Percentiles rank a stretch among this genome's conserved stretches.
These are phyloP conservation scores for Drosophila busckii DNA, from an alignment of 1,140 invertebrate species.

Conservation along the genomic window DNA sequence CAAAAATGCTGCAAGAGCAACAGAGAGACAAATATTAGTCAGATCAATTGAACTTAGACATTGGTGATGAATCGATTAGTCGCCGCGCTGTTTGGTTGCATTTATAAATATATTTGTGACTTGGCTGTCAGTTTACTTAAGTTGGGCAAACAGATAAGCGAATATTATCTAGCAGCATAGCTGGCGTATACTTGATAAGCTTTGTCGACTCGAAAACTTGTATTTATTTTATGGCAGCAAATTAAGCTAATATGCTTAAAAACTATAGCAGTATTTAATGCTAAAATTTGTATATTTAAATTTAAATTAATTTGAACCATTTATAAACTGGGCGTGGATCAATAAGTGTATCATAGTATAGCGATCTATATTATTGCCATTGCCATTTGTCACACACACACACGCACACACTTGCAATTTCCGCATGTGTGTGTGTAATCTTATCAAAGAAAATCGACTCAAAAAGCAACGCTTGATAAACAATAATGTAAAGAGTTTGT, in stretches of 20 bases:
- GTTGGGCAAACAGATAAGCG: conserved; percentile 18
- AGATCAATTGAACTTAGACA: conserved; percentile 23
- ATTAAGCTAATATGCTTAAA: no score
- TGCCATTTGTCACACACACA: conserved; percentile 4
- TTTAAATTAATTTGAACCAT: no score
- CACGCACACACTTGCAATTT: no score
- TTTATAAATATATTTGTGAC: no score
- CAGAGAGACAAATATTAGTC: conserved; percentile 22
- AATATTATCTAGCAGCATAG: conserved; percentile 17
- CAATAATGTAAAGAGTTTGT: conserved; percentile 4
- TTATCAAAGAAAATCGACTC: conserved; percentile 31
- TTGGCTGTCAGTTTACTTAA: neutral
- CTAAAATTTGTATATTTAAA: no score
- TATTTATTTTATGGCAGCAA: no score
- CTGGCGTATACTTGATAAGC: conserved; percentile 31
- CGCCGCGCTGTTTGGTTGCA: conserved; percentile 1
- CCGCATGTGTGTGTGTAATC: no score
- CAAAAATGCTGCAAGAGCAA: conserved; percentile 52
- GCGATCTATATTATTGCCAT: conserved; percentile 2
- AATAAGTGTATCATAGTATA: no score
- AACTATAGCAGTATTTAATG: no score
- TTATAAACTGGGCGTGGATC: no score
- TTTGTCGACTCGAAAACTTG: no score
- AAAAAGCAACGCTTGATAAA: conserved; percentile 27
- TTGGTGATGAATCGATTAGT: conserved; percentile 9